Conservation (phyloP, 2,113 vertebrate genomes). For the Antechinus flavipes region DNA sequence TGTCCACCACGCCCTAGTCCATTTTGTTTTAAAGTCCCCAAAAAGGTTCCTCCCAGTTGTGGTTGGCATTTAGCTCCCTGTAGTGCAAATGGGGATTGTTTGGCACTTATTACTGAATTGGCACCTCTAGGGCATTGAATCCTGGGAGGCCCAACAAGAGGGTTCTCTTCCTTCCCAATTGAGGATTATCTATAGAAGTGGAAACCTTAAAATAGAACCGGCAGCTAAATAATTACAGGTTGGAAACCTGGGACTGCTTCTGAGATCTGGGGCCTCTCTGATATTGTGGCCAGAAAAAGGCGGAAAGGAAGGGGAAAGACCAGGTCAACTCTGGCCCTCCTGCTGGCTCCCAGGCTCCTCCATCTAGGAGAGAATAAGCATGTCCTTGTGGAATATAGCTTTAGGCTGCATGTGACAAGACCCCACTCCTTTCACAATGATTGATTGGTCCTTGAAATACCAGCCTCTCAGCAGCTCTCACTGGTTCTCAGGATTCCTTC, state of each 20-base stretch:
- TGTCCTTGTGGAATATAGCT: neutral
- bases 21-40: neutral
- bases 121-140: neutral
- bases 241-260: constrained; percentile 15
- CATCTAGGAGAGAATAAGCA: neutral
- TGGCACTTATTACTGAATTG: constrained; percentile 64
- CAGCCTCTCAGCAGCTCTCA: constrained; percentile 34
- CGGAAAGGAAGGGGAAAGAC: neutral
- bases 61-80: neutral
- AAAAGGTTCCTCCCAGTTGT: neutral
- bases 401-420: neutral
- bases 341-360: neutral
- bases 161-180: neutral
- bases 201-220: constrained; percentile 32
- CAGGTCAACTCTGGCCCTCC: neutral
- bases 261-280: neutral
- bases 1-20: constrained; percentile 9
- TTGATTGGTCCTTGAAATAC: neutral
- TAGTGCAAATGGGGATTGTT: neutral
- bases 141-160: neutral
- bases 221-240: constrained; percentile 7
- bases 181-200: neutral
- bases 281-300: rapidly evolving
- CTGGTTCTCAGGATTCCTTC: neutral
- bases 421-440: neutral